Base-by-base conservation (phyloP, 2,113 vertebrate species). In the Ascaphus truei region DNA sequence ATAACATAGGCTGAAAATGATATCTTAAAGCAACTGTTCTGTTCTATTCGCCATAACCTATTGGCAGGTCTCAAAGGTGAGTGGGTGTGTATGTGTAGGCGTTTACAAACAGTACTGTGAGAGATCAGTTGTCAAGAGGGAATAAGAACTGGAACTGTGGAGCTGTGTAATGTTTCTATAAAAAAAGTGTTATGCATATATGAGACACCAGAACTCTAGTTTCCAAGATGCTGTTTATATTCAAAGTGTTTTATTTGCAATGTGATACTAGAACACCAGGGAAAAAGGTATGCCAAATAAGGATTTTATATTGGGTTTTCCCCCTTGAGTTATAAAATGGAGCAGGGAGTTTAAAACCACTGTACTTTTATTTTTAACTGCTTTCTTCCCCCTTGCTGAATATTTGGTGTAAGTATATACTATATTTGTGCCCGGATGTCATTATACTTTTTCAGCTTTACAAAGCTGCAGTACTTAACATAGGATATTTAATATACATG, bases 41-140 rank as follows among this genome's bases (percentile, higher is more conserved):
- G 45, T 69, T 69, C 67, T 48, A 60, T 47, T 51, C 31, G 29
- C 33, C 36, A 51, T 52, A 52, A 52, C 56, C 56, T 69, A 61
- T 69, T 61, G 67, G 56, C 67, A 61, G 57, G 67, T 60, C 56
- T 60, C 67, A 52, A 15, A 52, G 57, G 56, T 41, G 67, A 69
- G 67, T 69, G 45, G 56, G 67, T 11, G 67, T 60, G 41, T 9
- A 23, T 27, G 45, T 69, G 67, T 69, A 51, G 67, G 67, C 57
- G 57, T 69, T 52, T 34, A 61, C 55, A 60, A 69, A 37, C 67
- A 41, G 22, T 62, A 26, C 61, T 63, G 61, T 45, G 20, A 50
- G 61, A 34, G 45, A 51, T 69, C 67, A 60, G n/a, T 69, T 69
- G 56, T 69, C 67, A 20, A 51, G 33, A 60, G 25, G 26, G 52